Evolutionary conservation across 2,113 vertebrate species (phyloP), one percentile per base, ranked within the genome.

Genomic region (Gymnarchus niloticus): DNA sequence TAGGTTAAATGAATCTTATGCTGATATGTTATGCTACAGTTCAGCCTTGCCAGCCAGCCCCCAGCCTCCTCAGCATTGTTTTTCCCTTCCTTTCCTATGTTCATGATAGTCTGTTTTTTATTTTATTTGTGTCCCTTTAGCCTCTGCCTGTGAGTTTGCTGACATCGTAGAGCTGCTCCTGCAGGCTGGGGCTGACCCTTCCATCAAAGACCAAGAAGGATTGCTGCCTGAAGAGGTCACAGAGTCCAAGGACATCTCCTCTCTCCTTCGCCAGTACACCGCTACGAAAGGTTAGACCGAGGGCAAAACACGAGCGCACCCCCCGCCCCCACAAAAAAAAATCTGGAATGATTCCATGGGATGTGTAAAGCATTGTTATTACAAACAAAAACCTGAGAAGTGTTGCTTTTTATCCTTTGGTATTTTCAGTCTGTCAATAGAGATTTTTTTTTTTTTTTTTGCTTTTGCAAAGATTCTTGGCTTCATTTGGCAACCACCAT

Each of bases 91-190:
- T 23, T 41, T 85, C 44, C n/a, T 1, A 25, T 19, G 28, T 41
- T 37, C 25, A 33, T 54, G 10, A 19, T 3, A 23, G 76, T 59
- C 17, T 59, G 19, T 2, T 49, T 51, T 84, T 69, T 9, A 12
- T 84, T 81, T 37, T 73, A 49, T 0, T 8, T 19, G 56, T 37
- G 86, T 57, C 61, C 17, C 83, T 7, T 1, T 88, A 99, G 98
- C 98, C 1, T 96, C 98, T 0, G 96, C 98, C 9, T 99, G 97
- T 0, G 98, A 99, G 93, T 99, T 99, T 90, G 84, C 93, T n/a
- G 98, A 99, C 84, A 96, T 99, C 0, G 98, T 99, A 89, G 96
- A 98, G 91, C 93, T 99, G 59, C 93, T 99, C 86, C 95, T 99
- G 88, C 92, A 94, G 54, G 91, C 93, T 0, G 98, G 97, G 23